Base-by-base conservation (phyloP, 2,888 invertebrate genomes). In the Epinotia demarniana region DNA sequence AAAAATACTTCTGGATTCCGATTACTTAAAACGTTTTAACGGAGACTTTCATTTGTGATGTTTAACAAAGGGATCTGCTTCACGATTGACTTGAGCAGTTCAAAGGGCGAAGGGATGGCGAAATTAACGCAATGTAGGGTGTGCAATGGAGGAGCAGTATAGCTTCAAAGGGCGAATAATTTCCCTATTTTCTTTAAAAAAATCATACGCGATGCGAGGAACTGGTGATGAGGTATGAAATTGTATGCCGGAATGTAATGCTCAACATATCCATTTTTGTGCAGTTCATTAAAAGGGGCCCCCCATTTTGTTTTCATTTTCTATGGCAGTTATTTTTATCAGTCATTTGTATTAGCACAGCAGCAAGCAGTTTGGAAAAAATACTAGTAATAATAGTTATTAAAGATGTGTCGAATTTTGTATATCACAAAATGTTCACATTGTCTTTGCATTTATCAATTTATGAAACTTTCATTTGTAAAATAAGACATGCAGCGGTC, bases 61-160 rank as follows among this genome's bases (percentile, higher is more conserved):
- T 93, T 93, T 93, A 93, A 92, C 92, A 90, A 90, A 91, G 89
- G 91, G 90, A 90, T 92, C 91, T 92, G 90, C 91, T 92, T 93
- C 89, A 90, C 93, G 92, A 91, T 92, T 92, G 92, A 92, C 90
- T 92, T 90, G 93, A 92, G 90, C 88, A 86, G 90, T 89, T 93
- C 93, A 93, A 93, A 93, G 92, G 90, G 87, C 88, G 86, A 82
- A 87, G 92, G 91, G 89, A 81, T 82, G 81, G 81, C 83, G 79
- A 86, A 92, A 93, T 93, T 93, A 93, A 91, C 90, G 90, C 89
- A 86, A 86, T 86, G 88, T 86, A 85, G 92, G 91, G 92, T 89
- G 92, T 89, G 90, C 92, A 89, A 85, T 88, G 88, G 85, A 90
- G 90, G 88, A 89, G 87, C 86, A 84, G 83, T 85, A 80, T 85